Evolutionary conservation across 2,888 invertebrate genomes (phyloP).

Genomic region (Synanthedon myopaeformis): DNA sequence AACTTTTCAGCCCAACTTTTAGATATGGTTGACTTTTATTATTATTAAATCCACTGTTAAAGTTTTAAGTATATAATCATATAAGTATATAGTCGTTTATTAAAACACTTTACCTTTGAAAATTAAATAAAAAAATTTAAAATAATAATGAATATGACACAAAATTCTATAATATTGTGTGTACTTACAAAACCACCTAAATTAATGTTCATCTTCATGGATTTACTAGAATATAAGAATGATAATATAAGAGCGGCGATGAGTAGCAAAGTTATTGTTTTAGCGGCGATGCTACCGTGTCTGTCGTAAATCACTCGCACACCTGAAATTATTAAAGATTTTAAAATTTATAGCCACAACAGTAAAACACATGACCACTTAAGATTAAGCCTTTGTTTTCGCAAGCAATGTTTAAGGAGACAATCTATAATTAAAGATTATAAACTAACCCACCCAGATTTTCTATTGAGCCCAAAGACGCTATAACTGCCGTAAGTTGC

Average conservation of each 20-base stretch:
- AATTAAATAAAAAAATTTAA: neutral
- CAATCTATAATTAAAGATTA: no score
- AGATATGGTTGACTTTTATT: no score
- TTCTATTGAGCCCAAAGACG: no score
- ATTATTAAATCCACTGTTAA: no score
- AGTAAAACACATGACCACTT: no score
- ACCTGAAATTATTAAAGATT: conserved; percentile 30
- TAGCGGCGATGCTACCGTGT: conserved; percentile 78
- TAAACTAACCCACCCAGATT: no score
- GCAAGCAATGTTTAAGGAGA: no score
- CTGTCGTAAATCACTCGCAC: conserved; percentile 88
- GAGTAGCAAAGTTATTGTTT: conserved; percentile 77
- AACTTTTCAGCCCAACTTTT: no score
- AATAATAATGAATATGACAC: neutral
- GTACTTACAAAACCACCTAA: conserved; percentile 78
- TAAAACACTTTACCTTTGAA: neutral
- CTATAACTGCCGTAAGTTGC: no score
- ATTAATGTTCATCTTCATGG: conserved; percentile 80
- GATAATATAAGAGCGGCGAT: conserved; percentile 76
- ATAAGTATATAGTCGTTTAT: no score
- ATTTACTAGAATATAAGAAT: conserved; percentile 75
- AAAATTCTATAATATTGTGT: neutral
- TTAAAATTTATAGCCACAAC: no score
- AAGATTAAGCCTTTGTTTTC: no score
- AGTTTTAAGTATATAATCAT: neutral